Conservation (phyloP, 2,113 vertebrate genomes). For the Catharus minimus region DNA sequence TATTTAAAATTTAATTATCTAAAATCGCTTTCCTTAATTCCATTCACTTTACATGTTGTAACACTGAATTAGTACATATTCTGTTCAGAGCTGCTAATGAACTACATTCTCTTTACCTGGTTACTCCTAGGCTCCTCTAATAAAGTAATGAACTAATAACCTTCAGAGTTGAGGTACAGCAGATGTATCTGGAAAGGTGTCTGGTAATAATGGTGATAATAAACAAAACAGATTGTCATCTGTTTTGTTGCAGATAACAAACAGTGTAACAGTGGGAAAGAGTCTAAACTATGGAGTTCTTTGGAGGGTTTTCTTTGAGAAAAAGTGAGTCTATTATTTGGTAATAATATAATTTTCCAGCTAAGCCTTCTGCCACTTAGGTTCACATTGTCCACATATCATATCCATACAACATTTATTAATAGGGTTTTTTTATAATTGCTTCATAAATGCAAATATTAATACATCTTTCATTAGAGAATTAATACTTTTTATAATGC, state of each 20-base stretch:
- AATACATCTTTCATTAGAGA: not conserved
- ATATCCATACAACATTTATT: not conserved
- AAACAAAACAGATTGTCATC: slow-evolving; percentile 7
- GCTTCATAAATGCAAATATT: not conserved
- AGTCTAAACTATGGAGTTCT: not conserved
- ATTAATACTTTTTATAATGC: not conserved
- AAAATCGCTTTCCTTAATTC: slow-evolving; percentile 56
- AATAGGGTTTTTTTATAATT: not conserved
- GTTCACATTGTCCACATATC: not conserved
- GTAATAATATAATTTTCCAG: not conserved
- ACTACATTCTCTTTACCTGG: slow-evolving; percentile 43
- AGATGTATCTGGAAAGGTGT: slow-evolving; percentile 53
- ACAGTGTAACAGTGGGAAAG: not conserved
- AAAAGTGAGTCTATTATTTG: not conserved
- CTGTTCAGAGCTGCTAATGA: slow-evolving; percentile 60
- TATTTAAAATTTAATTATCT: slow-evolving; percentile 59
- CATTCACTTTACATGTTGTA: slow-evolving; percentile 59
- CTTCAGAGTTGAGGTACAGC: slow-evolving; percentile 40
- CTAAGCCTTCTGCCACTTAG: not conserved
- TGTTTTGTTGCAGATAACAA: not conserved
- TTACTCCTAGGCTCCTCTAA: slow-evolving; percentile 39
- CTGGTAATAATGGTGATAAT: slow-evolving; percentile 39
- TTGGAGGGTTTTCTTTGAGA: not conserved
- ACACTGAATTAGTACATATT: slow-evolving; percentile 34
- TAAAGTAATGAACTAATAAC: slow-evolving; percentile 54